Evolutionary conservation across 1,140 invertebrate species (phyloP).

Genomic region (Protaetia brevitarsis): DNA sequence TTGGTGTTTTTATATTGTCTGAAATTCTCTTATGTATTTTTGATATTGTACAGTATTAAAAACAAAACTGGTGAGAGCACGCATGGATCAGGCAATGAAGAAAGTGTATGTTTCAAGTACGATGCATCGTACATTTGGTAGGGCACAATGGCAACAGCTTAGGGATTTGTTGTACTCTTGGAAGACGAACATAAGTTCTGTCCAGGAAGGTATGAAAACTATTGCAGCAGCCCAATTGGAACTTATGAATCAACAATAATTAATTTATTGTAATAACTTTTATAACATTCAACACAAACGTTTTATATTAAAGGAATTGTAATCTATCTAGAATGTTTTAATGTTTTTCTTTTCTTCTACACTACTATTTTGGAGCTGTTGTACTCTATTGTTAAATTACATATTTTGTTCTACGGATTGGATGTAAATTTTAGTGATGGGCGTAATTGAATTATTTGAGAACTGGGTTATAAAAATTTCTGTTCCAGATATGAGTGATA

Average conservation of each 20-base stretch:
- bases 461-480: too few species aligned
- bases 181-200: constrained; percentile 66
- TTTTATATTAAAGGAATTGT: constrained; percentile 16
- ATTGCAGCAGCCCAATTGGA: constrained; percentile 66
- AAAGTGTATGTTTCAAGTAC: constrained; percentile 88
- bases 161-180: constrained; percentile 74
- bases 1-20: constrained; percentile 45
- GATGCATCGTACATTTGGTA: constrained; percentile 92
- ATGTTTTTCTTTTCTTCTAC: too few species aligned
- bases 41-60: constrained; percentile 72
- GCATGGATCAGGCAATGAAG: constrained; percentile 86
- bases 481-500: too few species aligned
- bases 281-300: background rate
- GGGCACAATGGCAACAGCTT: constrained; percentile 88
- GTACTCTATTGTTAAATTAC: too few species aligned
- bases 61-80: constrained; percentile 88
- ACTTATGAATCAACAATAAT: constrained; percentile 48
- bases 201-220: constrained; percentile 77
- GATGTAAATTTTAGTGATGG: too few species aligned
- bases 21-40: background rate
- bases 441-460: too few species aligned
- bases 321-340: too few species aligned
- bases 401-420: too few species aligned
- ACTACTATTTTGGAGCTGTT: too few species aligned
- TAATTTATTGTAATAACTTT: constrained; percentile 10